Evolutionary conservation across 1,140 invertebrate species (phyloP), one percentile per base, ranked within the genome.

Genomic region (Drosophila takahashii): DNA sequence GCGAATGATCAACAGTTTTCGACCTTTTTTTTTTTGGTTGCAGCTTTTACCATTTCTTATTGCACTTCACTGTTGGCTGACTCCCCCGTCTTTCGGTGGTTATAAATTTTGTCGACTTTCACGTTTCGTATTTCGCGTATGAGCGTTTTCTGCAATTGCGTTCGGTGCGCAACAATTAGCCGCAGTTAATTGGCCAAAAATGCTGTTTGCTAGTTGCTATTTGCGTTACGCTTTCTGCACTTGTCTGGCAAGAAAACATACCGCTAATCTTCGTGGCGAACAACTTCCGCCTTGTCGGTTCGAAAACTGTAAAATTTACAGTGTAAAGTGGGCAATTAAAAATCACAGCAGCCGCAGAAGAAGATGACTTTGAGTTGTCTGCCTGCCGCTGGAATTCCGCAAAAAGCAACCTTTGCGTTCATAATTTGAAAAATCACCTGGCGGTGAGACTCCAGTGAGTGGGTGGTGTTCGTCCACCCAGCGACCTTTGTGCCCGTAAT

Each of bases 141-240:
- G 66, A 48, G 45, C 41, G 57, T 56, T 61, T 45, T 54, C 16
- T 18, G 27, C 22, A 27, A 36, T 22, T n/a, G 54, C 51, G 42
- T 41, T 53, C 42, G 57, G 81, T 78, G 76, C 64, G 79, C 83
- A 83, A 83, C 83, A 87, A 87, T 87, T 87, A 87, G 84, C 83
- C 75, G 76, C 79, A 87, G 71, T 73, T 89, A 87, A 87, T 89
- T 89, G 83, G 79, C 79, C 84, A 89, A 89, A 69, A 86, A 71
- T 77, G 84, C 66, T 81, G 53, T 71, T 85, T 77, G 77, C 54
- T 75, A 36, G 59, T 74, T 71, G 75, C 62, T 80, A 59, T 9
- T 45, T 86, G 70, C 58, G 84, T 77, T 79, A 87, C 83, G 83
- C 81, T 86, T 86, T 86, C 81, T 86, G 81, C 83, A 74, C 83